Conservation (phyloP, 2,797 vertebrate species). For the Oryzias dopingdopingensis region DNA sequence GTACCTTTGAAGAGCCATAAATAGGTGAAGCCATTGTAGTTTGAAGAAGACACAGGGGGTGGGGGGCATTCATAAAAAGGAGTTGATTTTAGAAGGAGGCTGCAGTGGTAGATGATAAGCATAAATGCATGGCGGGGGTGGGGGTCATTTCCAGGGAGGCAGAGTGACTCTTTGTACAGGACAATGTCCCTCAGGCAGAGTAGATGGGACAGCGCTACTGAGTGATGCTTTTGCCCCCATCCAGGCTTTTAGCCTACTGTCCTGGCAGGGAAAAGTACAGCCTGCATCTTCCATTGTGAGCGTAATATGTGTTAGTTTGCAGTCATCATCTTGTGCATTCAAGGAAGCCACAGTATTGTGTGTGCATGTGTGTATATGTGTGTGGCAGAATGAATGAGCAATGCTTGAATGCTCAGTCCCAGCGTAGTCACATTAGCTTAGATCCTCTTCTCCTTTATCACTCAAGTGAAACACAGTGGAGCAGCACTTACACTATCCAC, state of each 20-base stretch:
- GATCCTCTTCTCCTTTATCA: conserved; percentile 72
- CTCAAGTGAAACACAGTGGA: conserved; percentile 68
- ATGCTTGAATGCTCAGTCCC: conserved; percentile 73
- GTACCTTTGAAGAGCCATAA: conserved; percentile 61
- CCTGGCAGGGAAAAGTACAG: conserved; percentile 76
- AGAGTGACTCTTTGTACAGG: conserved; percentile 73
- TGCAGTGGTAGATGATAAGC: conserved; percentile 50
- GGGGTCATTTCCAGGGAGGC: conserved; percentile 36
- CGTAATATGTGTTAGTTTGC: conserved; percentile 71
- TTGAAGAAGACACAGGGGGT: conserved; percentile 30
- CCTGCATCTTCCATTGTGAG: conserved; percentile 67
- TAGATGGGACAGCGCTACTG: conserved; percentile 67
- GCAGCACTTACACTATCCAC: conserved; percentile 55
- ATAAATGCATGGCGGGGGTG: conserved; percentile 55
- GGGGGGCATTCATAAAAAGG: conserved; percentile 65
- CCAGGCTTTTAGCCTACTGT: conserved; percentile 70
- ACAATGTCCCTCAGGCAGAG: conserved; percentile 76
- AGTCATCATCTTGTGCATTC: conserved; percentile 66
- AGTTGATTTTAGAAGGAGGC: conserved; percentile 62
- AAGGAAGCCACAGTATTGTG: conserved; percentile 55
- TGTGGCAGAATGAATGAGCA: conserved; percentile 67
- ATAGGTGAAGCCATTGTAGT: conserved; percentile 65
- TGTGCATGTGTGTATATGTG: conserved; percentile 18
- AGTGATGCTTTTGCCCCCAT: conserved; percentile 65
- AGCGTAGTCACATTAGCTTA: conserved; percentile 74